Base-by-base conservation (phyloP, 2,888 invertebrate species). In the Synergus umbraculus region DNA sequence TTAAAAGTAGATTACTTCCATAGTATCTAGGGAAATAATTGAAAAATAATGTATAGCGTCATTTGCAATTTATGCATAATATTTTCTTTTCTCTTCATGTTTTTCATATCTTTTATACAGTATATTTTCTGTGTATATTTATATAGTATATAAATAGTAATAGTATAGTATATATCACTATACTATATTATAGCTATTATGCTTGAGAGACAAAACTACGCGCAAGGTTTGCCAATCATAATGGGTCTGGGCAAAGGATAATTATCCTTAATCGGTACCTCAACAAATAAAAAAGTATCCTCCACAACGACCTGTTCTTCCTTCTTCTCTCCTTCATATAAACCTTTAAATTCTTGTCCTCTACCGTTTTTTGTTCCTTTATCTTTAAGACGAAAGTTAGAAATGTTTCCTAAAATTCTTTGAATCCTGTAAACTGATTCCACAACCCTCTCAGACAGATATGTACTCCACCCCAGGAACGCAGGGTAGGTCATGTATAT, bases 401-500 rank as follows among this genome's bases (percentile, higher is more conserved):
- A 69, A 69, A 69, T 69, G 49, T 29, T 54, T 69, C 4, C 69
- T 69, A 13, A 46, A 13, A 46, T 69, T 49, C 29, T 15, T 69
- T 29, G 69, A 49, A 49, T 46, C 67, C 49, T 46, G 49, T 54
- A 29, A 73, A 54, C 18, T 15, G 49, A 54, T 54, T 37, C 37
- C 41, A 58, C 37, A 79, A 79, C 78, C 80, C 73, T 82, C 85
- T 82, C 85, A 83, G 78, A 67, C 79, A 86, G 83, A 84, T 83
- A 84, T 85, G 3, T 82, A 83, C 83, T 85, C 81, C 65, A 77
- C 77, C 76, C 78, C 15, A 69, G 22, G 41, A 44, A 77, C 76
- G 65, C 79, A 58, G 78, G 82, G 80, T 80, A 63, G 69, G 78
- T 73, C 76, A 73, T 77, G 66, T 22, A 76, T 22, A 76, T 29